Evolutionary conservation across 2,888 invertebrate species (phyloP), one percentile per base, ranked within the genome.

Genomic region (Boloria selene): DNA sequence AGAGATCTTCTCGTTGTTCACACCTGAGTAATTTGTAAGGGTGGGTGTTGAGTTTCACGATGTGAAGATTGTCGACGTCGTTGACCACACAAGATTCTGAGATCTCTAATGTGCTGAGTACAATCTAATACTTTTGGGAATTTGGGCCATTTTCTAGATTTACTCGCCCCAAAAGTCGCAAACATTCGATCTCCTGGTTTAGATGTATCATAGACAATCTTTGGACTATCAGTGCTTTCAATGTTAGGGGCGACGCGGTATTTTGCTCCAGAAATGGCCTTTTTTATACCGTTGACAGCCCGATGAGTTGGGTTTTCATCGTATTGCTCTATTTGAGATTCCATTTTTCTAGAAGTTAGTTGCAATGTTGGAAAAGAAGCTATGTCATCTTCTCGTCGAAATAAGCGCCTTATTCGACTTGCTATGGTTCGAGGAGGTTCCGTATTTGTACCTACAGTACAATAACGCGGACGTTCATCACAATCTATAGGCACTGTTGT

Each of bases 21-120:
- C 87, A 92, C 92, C 91, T 92, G 92, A 77, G 91, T 92, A 81
- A 92, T 90, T 78, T 91, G 90, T 69, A 90, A 82, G 6, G 84
- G 82, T 45, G 84, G 82, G 14, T 87, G 85, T 22, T 83, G 79
- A 26, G 87, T 80, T 52, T 87, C 85, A 0, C 83, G 83, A 2
- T 81, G 82, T 26, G 86, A 84, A 17, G 81, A 64, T 31, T 69
- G 63, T 22, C 50, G 69, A 53, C 67, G 56, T 31, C 64, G 69
- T 61, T 79, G 79, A 71, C 89, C 88, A 84, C 90, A 90, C 51
- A 65, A 62, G 50, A 38, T 63, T 56, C 64, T 42, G 16, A 71
- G 49, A 5, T 80, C 76, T 31, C 85, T 83, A 42, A 90, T 72
- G 18, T 81, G 78, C 26, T 84, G 79, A 53, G 82, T 74, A 70